These are phyloP conservation scores for Melieria crassipennis DNA, from an alignment of 2,888 invertebrate species.

Conservation along the genomic window DNA sequence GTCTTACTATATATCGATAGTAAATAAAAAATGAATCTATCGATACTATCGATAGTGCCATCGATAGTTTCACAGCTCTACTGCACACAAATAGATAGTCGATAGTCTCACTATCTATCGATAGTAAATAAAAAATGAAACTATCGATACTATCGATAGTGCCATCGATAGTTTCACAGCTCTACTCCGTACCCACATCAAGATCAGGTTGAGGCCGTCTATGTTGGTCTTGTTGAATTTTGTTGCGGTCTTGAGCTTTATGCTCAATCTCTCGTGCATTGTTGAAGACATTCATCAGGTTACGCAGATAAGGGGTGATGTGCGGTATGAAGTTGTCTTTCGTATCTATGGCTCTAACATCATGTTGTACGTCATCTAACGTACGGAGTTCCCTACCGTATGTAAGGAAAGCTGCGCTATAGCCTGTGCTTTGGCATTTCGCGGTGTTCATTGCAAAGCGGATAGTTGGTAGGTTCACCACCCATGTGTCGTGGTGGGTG, in stretches of 20 bases:
- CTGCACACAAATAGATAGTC: too few relatives aligned
- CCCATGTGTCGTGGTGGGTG: constrained; percentile 25
- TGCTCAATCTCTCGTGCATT: background rate
- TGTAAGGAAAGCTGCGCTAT: constrained; percentile 2
- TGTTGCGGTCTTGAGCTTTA: background rate
- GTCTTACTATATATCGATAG: too few relatives aligned
- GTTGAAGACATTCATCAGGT: constrained; percentile 4
- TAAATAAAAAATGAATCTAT: too few relatives aligned
- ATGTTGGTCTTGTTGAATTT: background rate
- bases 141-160: too few relatives aligned
- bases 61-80: too few relatives aligned
- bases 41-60: too few relatives aligned
- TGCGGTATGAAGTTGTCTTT: constrained; percentile 45
- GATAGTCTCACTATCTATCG: too few relatives aligned
- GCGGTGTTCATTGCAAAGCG: constrained; percentile 17
- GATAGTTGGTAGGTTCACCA: constrained; percentile 44
- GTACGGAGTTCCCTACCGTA: constrained; percentile 57
- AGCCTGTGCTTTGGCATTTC: constrained; percentile 13
- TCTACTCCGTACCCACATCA: background rate
- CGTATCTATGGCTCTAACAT: constrained; percentile 47
- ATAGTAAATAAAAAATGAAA: too few relatives aligned
- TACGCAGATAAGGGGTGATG: constrained; percentile 37
- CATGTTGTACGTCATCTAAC: constrained; percentile 50
- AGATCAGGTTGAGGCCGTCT: background rate
- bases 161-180: too few relatives aligned